These are phyloP conservation scores for Nicator chloris DNA, from an alignment of 2,113 vertebrate species.

Conservation along the genomic window DNA sequence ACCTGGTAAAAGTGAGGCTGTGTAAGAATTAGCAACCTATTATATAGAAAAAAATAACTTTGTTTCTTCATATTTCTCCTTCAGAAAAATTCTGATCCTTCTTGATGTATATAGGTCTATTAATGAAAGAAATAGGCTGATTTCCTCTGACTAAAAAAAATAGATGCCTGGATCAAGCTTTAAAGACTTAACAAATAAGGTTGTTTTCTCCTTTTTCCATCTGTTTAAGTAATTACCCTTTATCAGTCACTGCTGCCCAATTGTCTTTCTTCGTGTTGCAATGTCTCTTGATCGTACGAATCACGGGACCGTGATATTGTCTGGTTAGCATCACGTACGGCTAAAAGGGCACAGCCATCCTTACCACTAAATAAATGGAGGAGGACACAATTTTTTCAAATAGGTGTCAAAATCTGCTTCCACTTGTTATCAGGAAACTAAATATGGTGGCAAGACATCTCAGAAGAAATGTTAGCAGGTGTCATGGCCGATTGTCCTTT, in stretches of 20 bases:
- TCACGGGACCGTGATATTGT: accelerated
- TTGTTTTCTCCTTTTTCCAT: not conserved
- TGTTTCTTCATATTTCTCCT: not conserved
- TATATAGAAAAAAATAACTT: not conserved
- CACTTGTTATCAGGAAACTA: not conserved
- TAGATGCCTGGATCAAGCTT: not conserved
- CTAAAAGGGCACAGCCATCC: not conserved
- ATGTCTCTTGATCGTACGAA: accelerated
- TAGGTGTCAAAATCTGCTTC: not conserved
- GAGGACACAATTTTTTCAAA: not conserved
- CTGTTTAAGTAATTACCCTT: not conserved
- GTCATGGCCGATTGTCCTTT: not conserved
- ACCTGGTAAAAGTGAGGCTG: not conserved
- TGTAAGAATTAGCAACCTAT: not conserved
- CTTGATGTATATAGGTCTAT: not conserved
- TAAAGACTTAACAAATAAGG: not conserved
- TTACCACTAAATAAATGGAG: not conserved
- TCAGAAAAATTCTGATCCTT: not conserved
- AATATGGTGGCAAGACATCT: not conserved
- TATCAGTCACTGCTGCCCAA: not conserved
- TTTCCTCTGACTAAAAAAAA: not conserved
- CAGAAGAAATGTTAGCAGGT: not conserved
- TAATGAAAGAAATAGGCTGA: not conserved
- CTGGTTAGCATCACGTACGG: not conserved
- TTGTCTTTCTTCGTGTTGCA: not conserved